phyloP scores from a whole-genome alignment of 2,797 vertebrate species.

The Oreochromis grahami region DNA sequence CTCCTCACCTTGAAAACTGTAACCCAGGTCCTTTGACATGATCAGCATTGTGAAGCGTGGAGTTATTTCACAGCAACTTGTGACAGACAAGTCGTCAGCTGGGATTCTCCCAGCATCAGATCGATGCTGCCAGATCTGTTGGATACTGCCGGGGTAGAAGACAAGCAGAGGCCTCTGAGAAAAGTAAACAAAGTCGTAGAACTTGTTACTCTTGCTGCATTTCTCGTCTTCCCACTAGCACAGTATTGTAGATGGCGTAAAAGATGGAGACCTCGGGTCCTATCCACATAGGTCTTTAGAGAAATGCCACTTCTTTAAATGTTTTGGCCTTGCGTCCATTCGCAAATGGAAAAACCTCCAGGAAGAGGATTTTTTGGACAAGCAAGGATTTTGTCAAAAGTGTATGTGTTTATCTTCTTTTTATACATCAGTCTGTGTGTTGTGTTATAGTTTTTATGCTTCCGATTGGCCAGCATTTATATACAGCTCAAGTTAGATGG shows the following conservation, averaged over 20 bases:
- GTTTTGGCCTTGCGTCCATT: background rate
- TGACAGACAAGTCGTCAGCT: background rate
- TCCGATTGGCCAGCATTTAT: background rate
- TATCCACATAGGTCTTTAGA: background rate
- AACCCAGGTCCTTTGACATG: background rate
- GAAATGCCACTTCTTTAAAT: background rate
- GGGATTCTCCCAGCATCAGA: background rate
- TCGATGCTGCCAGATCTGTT: background rate
- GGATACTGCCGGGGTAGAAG: background rate
- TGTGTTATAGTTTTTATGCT: background rate
- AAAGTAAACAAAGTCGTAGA: background rate
- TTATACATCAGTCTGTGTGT: background rate
- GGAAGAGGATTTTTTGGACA: background rate
- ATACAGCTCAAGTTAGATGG: background rate
- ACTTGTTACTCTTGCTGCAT: background rate
- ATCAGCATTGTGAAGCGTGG: background rate
- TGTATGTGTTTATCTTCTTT: background rate
- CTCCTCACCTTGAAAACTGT: background rate
- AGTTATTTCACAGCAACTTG: background rate
- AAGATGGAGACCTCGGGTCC: background rate
- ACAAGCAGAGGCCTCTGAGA: background rate
- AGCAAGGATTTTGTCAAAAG: background rate
- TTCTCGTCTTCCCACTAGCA: background rate
- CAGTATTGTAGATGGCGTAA: background rate
- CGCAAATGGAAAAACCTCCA: too few species aligned